Evolutionary conservation across 2,888 invertebrate genomes (phyloP).

Genomic region (Eustalomyia histrio): DNA sequence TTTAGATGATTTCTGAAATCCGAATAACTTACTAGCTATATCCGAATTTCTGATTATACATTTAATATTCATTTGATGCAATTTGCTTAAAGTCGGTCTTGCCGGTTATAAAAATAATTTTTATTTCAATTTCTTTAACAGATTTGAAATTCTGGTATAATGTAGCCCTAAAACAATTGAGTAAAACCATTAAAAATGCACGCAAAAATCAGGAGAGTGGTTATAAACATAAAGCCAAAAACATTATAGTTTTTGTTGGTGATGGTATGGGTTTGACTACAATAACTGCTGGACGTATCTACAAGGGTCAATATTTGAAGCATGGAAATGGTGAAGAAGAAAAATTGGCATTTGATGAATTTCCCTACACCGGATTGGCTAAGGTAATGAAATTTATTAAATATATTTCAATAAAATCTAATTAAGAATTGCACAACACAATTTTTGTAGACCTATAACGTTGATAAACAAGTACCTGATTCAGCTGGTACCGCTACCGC

Average conservation of each 20-base stretch:
- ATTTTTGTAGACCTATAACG: conserved; percentile 83
- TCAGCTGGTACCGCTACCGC: conserved; percentile 86
- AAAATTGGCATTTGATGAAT: conserved; percentile 82
- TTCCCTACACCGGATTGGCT: conserved; percentile 82
- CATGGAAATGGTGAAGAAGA: conserved; percentile 82
- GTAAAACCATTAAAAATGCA: conserved; percentile 79
- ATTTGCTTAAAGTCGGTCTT: too few relatives aligned
- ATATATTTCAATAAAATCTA: too few relatives aligned
- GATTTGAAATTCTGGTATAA: conserved; percentile 75
- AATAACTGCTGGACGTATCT: conserved; percentile 83
- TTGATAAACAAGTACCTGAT: conserved; percentile 86
- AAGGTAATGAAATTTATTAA: conserved; percentile 80
- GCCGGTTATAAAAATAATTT: too few relatives aligned
- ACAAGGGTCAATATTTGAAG: conserved; percentile 81
- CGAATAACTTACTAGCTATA: too few relatives aligned
- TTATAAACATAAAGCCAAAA: conserved; percentile 80
- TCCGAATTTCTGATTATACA: too few relatives aligned
- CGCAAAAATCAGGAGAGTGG: conserved; percentile 74
- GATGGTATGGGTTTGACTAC: conserved; percentile 86
- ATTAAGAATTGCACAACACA: background rate
- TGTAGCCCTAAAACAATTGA: conserved; percentile 72
- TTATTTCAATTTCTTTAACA: conserved; percentile 46
- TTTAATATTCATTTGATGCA: too few relatives aligned
- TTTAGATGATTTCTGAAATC: too few relatives aligned
- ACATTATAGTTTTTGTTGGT: conserved; percentile 84